Evolutionary conservation across 2,113 vertebrate species (phyloP), one percentile per base, ranked within the genome.

Genomic region (Prietella phreatophila): DNA sequence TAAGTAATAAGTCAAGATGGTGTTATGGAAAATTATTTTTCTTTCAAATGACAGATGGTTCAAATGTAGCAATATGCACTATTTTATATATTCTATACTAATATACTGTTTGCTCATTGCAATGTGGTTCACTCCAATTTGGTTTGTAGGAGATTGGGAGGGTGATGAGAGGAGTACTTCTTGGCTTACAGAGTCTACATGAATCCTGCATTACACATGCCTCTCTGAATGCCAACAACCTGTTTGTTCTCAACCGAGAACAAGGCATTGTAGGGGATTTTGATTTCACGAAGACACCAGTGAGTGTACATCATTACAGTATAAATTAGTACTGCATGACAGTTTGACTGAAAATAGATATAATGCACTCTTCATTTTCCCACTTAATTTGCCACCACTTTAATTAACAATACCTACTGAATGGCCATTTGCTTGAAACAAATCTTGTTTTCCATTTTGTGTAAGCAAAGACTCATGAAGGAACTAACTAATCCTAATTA

Each of bases 211-310:
- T 96, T 82, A 91, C 95, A 78, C 95, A 97, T 84, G 95, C 95
- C 85, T 95, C 96, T 33, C 91, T 97, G 58, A 95, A 97, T 90
- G 93, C 95, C 86, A 95, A 93, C 89, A 97, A 97, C 8, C 87
- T 97, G n/a, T 97, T 97, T 93, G 96, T 93, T 91, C 87, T 96
- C 86, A 94, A 95, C 69, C 93, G 96, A 85, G 91, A 96, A 84
- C 93, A 91, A 85, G 96, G 96, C 91, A 91, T 97, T 0, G 92
- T 97, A 89, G 96, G 96, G 91, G 96, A 97, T 86, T 96, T 95
- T 86, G 96, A 97, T 91, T 96, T 96, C 92, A 96, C 95, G 13
- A 93, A 91, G 81, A 87, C 89, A 30, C 82, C 88, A 7, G 93
- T 93, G 81, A 93, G 92, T 86, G 22, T 5, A 63, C 3, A 0